Conservation (phyloP, 2,113 vertebrate genomes). For the Piprites chloris region DNA sequence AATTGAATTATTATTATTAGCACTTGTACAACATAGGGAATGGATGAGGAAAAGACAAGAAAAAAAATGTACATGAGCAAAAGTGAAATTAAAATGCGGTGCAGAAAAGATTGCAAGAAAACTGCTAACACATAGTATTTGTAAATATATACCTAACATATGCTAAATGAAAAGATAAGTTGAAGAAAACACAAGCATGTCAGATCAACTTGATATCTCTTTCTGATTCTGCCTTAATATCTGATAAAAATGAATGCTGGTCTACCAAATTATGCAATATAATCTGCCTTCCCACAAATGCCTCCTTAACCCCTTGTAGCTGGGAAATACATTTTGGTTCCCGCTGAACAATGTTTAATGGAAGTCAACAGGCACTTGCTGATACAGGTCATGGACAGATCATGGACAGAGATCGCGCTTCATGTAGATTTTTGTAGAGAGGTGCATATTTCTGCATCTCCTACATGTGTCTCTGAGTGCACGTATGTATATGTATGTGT, state of each 20-base stretch:
- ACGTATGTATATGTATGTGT: accelerated
- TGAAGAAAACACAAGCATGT: not conserved
- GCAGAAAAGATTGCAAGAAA: not conserved
- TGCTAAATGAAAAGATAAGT: not conserved
- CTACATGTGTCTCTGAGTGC: not conserved
- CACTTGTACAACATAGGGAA: constrained; percentile 60
- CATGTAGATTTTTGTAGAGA: not conserved
- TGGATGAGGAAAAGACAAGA: constrained; percentile 5
- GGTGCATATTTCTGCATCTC: not conserved
- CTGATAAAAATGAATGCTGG: not conserved
- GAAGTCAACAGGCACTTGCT: not conserved
- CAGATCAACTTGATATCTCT: not conserved
- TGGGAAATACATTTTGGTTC: not conserved
- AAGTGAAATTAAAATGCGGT: constrained; percentile 62
- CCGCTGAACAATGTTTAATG: not conserved
- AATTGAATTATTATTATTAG: constrained; percentile 79
- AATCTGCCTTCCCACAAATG: not conserved
- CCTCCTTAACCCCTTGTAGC: not conserved
- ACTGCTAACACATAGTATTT: not conserved
- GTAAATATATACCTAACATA: not conserved
- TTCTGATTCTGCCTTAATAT: not conserved
- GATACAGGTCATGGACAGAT: not conserved
- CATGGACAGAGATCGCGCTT: accelerated
- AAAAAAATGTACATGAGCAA: not conserved
- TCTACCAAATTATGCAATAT: not conserved